These are phyloP conservation scores for Forpus xanthops DNA, from an alignment of 2,797 vertebrate genomes.

Conservation along the genomic window DNA sequence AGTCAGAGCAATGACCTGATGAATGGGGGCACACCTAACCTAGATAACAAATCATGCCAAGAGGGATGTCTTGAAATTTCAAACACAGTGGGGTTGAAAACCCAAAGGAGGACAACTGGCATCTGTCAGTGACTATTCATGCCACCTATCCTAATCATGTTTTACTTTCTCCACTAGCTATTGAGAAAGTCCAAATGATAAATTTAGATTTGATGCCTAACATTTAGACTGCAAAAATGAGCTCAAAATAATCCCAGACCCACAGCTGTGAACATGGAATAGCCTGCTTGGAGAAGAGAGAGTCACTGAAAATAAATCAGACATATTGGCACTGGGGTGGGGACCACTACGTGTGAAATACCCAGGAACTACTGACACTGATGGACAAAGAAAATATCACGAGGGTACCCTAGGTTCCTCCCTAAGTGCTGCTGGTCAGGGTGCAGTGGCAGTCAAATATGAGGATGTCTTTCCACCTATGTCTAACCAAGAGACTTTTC, in stretches of 20 bases:
- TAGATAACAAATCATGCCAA: not conserved
- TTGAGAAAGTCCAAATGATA: not conserved
- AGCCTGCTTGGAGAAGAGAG: not conserved
- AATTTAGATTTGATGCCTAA: not conserved
- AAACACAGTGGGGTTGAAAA: not conserved
- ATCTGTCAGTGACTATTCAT: not conserved
- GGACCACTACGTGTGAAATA: not conserved
- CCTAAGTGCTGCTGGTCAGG: not conserved
- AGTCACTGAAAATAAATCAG: not conserved
- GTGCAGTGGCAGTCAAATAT: not conserved
- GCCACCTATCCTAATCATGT: not conserved
- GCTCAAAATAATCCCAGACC: not conserved
- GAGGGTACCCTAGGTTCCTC: not conserved
- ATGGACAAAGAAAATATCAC: not conserved
- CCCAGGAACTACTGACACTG: not conserved
- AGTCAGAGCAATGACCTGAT: not conserved
- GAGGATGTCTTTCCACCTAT: not conserved
- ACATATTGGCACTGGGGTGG: not conserved
- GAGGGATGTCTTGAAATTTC: not conserved
- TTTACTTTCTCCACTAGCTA: not conserved
- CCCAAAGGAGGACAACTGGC: not conserved
- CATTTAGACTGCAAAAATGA: not conserved
- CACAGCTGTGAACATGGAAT: not conserved
- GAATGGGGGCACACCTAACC: not conserved
- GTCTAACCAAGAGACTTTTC: not conserved